Conservation (phyloP, 2,888 invertebrate genomes). For the Chymomyza fuscimana region DNA sequence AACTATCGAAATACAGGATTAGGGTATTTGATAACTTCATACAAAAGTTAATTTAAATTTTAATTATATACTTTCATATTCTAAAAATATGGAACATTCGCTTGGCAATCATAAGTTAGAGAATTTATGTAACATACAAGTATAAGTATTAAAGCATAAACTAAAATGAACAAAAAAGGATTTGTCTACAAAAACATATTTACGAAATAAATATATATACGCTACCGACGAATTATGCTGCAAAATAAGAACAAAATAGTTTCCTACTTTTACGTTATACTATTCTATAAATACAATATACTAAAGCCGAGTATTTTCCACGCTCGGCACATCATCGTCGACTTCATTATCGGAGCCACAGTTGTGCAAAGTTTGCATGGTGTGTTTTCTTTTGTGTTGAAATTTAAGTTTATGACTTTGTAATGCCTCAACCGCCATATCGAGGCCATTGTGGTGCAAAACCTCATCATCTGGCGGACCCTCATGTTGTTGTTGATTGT, state of each 20-base stretch:
- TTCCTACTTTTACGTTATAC: conserved; percentile 1
- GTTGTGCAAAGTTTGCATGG: conserved; percentile 47
- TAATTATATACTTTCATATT: not conserved
- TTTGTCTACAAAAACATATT: not conserved
- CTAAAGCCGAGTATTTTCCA: conserved; percentile 78
- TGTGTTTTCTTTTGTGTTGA: conserved; percentile 45
- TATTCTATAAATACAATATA: conserved; percentile 12
- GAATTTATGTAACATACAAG: conserved; percentile 30
- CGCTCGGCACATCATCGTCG: conserved; percentile 73
- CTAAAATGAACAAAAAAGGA: conserved; percentile 10
- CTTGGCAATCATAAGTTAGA: conserved; percentile 11
- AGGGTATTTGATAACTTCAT: not conserved
- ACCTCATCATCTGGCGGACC: conserved; percentile 12
- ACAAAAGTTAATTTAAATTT: not conserved
- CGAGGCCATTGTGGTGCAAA: conserved; percentile 57
- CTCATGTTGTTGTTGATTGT: conserved; percentile 16
- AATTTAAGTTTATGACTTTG: conserved; percentile 52
- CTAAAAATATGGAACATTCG: not conserved
- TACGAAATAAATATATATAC: conserved; percentile 34
- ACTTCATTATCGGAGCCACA: conserved; percentile 31
- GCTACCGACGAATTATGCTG: conserved; percentile 40
- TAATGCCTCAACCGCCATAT: conserved; percentile 56
- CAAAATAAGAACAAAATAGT: conserved; percentile 41
- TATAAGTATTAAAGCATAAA: conserved; percentile 9
- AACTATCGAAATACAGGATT: not conserved